phyloP scores from a whole-genome alignment of 2,888 invertebrate species.

The Augochlorella aurata region DNA sequence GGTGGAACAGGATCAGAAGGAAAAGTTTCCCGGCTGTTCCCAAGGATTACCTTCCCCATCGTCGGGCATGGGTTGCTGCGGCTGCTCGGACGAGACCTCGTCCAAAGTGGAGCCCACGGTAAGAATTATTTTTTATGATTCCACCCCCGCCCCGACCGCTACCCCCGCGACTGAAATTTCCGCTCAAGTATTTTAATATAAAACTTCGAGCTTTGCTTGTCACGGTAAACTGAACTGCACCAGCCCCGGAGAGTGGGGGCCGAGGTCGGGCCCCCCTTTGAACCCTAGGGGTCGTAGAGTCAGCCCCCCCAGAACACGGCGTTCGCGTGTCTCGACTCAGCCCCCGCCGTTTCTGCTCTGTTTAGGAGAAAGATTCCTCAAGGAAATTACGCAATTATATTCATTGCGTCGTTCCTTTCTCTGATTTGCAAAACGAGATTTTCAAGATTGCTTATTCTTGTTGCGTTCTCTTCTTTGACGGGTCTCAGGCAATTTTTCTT shows the following conservation, averaged over 20 bases:
- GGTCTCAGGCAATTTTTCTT: too few relatives aligned
- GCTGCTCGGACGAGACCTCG: constrained; percentile 73
- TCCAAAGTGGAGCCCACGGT: constrained; percentile 75
- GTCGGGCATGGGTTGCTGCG: constrained; percentile 75
- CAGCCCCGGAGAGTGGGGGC: background rate
- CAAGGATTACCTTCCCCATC: constrained; percentile 36
- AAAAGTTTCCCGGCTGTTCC: constrained; percentile 32
- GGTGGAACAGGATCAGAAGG: constrained; percentile 47
- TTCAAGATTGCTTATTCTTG: background rate
- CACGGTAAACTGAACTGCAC: constrained; percentile 24
- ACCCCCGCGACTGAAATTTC: constrained; percentile 10
- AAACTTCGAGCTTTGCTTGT: constrained; percentile 23
- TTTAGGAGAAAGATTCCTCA: background rate
- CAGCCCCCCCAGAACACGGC: background rate
- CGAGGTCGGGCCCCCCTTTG: background rate
- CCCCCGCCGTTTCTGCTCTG: background rate
- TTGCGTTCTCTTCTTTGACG: too few relatives aligned
- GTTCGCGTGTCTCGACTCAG: background rate
- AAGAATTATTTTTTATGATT: constrained; percentile 59
- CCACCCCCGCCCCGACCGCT: background rate
- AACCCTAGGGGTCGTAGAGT: background rate
- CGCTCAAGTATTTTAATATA: constrained; percentile 29
- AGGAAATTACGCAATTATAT: background rate
- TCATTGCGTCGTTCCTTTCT: background rate
- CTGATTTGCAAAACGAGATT: background rate